Evolutionary conservation across 35 echinoderm and acorn worm genomes (phyloP).

Genomic region (Strongylocentrotus purpuratus): DNA sequence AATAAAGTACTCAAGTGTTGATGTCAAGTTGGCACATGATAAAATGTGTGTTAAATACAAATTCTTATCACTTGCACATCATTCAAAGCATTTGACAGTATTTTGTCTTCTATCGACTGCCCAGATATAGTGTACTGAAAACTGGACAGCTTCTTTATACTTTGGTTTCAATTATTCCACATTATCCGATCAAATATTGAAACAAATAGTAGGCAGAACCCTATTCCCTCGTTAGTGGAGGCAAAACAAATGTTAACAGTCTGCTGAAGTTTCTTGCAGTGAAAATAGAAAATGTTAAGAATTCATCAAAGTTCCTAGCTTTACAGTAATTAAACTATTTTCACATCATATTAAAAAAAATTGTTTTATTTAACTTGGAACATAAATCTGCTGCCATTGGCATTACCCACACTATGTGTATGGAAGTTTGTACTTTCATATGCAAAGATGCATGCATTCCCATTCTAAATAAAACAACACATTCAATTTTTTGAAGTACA

Average conservation of each 20-base stretch:
- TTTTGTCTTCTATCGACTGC: too few relatives aligned
- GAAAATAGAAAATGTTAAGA: not conserved
- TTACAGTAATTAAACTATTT: not conserved
- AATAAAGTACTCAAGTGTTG: not conserved
- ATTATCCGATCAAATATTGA: not conserved
- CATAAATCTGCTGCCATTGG: not conserved
- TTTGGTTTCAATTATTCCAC: not conserved
- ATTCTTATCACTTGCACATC: not conserved
- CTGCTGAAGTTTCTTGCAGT: not conserved
- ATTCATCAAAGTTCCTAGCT: not conserved
- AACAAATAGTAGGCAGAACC: not conserved
- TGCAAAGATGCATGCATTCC: not conserved
- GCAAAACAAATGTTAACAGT: not conserved
- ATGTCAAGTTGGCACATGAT: not conserved
- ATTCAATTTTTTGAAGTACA: not conserved
- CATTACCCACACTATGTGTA: not conserved
- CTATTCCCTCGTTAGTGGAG: not conserved
- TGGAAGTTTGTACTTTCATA: not conserved
- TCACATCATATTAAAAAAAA: not conserved
- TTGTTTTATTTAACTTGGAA: not conserved
- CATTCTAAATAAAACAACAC: not conserved
- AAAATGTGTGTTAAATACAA: not conserved
- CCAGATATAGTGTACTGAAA: too few relatives aligned
- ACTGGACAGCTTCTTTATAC: not conserved
- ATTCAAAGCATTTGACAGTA: not conserved